Conservation (phyloP, 2,113 vertebrate species). For the Hippopotamus amphibius region DNA sequence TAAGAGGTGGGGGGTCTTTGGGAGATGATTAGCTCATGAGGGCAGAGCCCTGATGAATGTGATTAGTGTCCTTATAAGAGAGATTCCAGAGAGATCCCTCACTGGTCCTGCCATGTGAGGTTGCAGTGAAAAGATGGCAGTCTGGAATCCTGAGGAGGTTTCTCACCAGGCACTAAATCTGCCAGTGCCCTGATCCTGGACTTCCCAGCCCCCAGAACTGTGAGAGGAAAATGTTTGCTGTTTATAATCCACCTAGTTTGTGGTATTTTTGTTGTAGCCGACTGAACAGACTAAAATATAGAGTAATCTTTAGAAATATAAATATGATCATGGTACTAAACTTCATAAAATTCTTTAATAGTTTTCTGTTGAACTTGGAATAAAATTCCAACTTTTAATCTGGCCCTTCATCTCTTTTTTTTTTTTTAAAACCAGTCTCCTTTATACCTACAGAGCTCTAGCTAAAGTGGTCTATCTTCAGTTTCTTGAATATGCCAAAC, state of each 20-base stretch:
- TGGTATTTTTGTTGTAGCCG: background rate
- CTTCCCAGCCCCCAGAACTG: background rate
- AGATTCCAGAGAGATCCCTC: background rate
- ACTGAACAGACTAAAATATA: background rate
- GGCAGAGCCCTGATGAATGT: too few relatives aligned
- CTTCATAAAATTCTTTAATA: background rate
- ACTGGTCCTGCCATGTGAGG: background rate
- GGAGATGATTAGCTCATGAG: background rate
- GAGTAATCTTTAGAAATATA: background rate
- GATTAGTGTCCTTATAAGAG: background rate
- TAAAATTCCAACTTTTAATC: background rate
- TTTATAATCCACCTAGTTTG: background rate
- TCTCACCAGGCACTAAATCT: background rate
- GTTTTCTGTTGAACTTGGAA: background rate
- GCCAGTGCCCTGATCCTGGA: background rate
- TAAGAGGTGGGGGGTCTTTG: background rate
- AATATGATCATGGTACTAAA: background rate
- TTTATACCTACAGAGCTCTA: background rate
- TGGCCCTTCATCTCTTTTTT: background rate
- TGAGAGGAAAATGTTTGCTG: background rate
- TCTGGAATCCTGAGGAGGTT: background rate
- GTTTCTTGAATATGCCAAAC: background rate
- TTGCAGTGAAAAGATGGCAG: background rate
- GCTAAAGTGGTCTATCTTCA: background rate
- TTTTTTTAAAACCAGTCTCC: background rate